Conservation (phyloP, 2,888 invertebrate genomes). For the Diplazon laetatorius region DNA sequence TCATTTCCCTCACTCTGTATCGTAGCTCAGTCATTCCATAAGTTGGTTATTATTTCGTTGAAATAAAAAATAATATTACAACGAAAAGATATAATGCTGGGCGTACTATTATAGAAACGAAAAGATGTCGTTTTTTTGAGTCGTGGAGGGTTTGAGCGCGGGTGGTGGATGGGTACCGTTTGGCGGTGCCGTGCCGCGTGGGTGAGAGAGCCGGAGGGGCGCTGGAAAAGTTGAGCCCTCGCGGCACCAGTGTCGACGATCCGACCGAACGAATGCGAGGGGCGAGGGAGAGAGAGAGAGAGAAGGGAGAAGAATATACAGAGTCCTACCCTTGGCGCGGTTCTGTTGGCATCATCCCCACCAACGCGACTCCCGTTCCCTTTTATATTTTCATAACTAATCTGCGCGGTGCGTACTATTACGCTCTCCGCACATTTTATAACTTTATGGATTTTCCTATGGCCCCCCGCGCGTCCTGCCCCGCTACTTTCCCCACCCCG, state of each 20-base stretch:
- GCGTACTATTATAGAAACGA: conserved; percentile 63
- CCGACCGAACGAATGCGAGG: conserved; percentile 58
- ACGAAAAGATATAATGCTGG: conserved; percentile 50
- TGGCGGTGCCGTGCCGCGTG: conserved; percentile 51
- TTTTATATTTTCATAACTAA: conserved; percentile 81
- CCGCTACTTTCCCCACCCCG: conserved; percentile 63
- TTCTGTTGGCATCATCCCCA: conserved; percentile 63
- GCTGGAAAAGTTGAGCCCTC: conserved; percentile 80
- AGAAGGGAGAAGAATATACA: conserved; percentile 32
- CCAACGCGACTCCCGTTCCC: conserved; percentile 70
- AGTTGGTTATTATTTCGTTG: conserved; percentile 13
- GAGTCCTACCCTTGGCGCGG: conserved; percentile 66
- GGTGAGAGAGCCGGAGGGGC: conserved; percentile 52
- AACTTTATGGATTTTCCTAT: conserved; percentile 88
- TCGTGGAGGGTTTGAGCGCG: conserved; percentile 42
- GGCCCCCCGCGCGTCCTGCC: conserved; percentile 74
- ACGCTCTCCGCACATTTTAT: conserved; percentile 85
- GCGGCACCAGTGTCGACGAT: conserved; percentile 70
- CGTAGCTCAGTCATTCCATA: too few relatives aligned
- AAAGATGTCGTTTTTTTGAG: conserved; percentile 46
- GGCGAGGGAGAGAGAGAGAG: too few relatives aligned
- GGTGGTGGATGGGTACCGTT: conserved; percentile 48
- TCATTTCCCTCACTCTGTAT: too few relatives aligned
- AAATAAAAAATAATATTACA: conserved; percentile 51
- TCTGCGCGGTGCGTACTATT: conserved; percentile 78